Base-by-base conservation (phyloP, 2,113 vertebrate species). In the Psettodes erumei region DNA sequence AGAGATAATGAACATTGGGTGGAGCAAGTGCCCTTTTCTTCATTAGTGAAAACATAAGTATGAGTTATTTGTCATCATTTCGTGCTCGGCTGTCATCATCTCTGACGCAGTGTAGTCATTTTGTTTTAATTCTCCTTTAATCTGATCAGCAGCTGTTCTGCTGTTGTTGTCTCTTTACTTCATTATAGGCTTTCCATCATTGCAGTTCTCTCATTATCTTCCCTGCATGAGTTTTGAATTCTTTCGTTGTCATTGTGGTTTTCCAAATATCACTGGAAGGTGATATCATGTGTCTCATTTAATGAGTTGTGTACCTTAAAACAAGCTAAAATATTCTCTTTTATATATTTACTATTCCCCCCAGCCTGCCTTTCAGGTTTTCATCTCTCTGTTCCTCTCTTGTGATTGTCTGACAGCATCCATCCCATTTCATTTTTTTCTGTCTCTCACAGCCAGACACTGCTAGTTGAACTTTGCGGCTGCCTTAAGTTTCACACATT, bases 121-220 rank as follows among this genome's bases (percentile, higher is more conserved):
- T 80, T 27, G 75, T 65, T 84, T 82, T 79, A 84, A 86, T 85
- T 86, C 79, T 64, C 43, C 63, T 89, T 70, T 84, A 83, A 89
- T 88, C 77, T 83, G 73, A 88, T 83, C 76, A 80, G 74, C 78
- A 83, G 86, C 77, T 88, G 80, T 45, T 88, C 42, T 50, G 54
- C 28, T 43, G 54, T 71, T 82, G 73, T 75, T 85, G 69, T 64
- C 71, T 30, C 47, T 73, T 75, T 72, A 43, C 71, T 77, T 85
- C 69, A 71, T 81, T 84, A 61, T 21, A 56, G 37, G 68, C 61
- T 45, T 61, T 86, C 75, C 55, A 82, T 86, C 71, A 79, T 64
- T 18, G 10, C 72, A 42, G 25, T 2, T 9, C 60, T 45, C 59
- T 63, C 50, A 77, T 79, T 79, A 55, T 72, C 67, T 43, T 56